Evolutionary conservation across 2,888 invertebrate species (phyloP), one percentile per base, ranked within the genome.

Genomic region (Choreutis nemorana): DNA sequence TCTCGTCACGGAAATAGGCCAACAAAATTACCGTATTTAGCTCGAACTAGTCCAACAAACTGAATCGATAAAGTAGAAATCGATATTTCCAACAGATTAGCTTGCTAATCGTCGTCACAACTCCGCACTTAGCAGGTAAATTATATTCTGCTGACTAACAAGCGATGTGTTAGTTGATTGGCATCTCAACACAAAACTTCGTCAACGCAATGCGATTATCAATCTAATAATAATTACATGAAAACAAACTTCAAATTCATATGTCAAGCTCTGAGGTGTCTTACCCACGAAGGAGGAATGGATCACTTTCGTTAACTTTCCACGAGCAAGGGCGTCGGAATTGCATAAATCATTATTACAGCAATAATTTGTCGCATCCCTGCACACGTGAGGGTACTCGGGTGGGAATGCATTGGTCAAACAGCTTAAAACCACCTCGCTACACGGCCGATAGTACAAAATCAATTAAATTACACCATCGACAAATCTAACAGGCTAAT

Each of bases 381-480:
- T 58, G 70, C 77, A 78, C 53, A 55, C 42, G 53, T 65, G 45
- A 49, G 75, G 72, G 47, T 64, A 55, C 43, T 63, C 81, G 44
- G 83, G 83, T 60, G 84, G 84, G 57, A 84, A 81, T 54, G 57
- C 60, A 61, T 56, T 64, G 63, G 59, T 64, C 75, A 71, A 64
- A 81, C 80, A 83, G 81, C 83, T 81, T 82, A 83, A 78, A 49
- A 53, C 57, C 70, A 72, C 59, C 64, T 56, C 59, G 45, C 72
- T 72, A 68, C 54, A 65, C 53, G n/a, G n/a, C n/a, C n/a, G n/a
- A n/a, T n/a, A n/a, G n/a, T n/a, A n/a, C n/a, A n/a, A n/a, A n/a
- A n/a, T n/a, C n/a, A n/a, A n/a, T n/a, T n/a, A n/a, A n/a, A 39
- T 37, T 42, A 42, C 45, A 42, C 42, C 42, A 37, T 36, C 30